Evolutionary conservation across 2,888 invertebrate species (phyloP).

Genomic region (Volucella bombylans): DNA sequence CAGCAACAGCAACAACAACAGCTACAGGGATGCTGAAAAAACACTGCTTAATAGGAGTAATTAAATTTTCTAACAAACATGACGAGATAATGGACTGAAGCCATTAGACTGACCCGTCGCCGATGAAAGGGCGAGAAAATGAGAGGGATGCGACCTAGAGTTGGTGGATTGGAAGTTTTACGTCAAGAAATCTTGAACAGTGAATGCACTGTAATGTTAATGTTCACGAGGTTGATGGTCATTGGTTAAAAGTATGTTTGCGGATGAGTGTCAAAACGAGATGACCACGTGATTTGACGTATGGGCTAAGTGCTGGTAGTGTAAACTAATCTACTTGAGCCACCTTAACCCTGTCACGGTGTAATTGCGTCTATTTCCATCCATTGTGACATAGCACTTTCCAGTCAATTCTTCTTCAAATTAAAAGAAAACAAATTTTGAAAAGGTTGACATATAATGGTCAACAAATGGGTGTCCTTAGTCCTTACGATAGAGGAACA

Average conservation of each 20-base stretch:
- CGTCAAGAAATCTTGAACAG: neutral
- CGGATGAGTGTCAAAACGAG: neutral
- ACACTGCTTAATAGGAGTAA: slow-evolving; percentile 80
- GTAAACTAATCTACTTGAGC: too few relatives aligned
- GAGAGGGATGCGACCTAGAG: slow-evolving; percentile 60
- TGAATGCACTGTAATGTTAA: slow-evolving; percentile 12
- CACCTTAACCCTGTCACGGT: too few relatives aligned
- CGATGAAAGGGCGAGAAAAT: slow-evolving; percentile 68
- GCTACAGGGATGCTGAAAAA: slow-evolving; percentile 33
- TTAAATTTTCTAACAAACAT: slow-evolving; percentile 82
- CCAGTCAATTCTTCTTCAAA: too few relatives aligned
- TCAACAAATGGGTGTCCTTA: too few relatives aligned
- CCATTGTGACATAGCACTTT: neutral
- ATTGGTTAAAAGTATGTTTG: neutral
- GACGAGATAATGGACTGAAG: slow-evolving; percentile 82
- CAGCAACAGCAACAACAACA: slow-evolving; percentile 4
- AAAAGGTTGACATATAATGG: too few relatives aligned
- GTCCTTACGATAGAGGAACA: too few relatives aligned
- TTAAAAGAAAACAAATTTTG: too few relatives aligned
- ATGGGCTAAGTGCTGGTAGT: neutral
- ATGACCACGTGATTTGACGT: neutral
- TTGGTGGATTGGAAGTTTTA: slow-evolving; percentile 22
- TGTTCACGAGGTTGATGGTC: neutral
- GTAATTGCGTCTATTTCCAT: too few relatives aligned
- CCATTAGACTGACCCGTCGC: slow-evolving; percentile 78